Evolutionary conservation across 2,888 invertebrate species (phyloP), one percentile per base, ranked within the genome.

Genomic region (Malacosoma neustria): DNA sequence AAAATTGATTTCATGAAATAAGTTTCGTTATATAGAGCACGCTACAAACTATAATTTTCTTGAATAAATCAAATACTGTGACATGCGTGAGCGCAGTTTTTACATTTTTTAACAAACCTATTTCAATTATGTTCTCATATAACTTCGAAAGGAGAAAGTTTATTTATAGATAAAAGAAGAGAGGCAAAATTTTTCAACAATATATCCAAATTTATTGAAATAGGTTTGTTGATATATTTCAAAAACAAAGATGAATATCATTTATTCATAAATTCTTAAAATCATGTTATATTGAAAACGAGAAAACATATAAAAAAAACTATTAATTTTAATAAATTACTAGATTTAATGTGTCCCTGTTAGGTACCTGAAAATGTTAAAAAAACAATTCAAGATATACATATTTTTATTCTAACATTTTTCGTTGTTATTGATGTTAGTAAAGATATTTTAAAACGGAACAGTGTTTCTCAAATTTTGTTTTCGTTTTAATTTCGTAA

Each of bases 381-480:
- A 70, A 71, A 68, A 59, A 46, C 13, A 32, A 38, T 37, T 39
- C 32, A 41, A 22, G 22, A 7, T 22, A 9, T 2, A 7, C 6
- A 7, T 9, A 3, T 22, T 22, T 22, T 22, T 22, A 22, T 22
- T 22, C 22, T 22, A 7, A 22, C 22, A 9, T 22, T 22, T 22
- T 22, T 22, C 5, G 22, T 22, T 22, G 22, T 22, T 22, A 9
- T 22, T 22, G 22, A 22, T 22, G 9, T 22, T 22, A 22, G 9
- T 22, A 22, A 22, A 22, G 7, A 22, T 2, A 22, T 4, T 7
- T 56, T 55, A 33, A 61, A 61, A 52, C 60, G 57, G 77, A 79
- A 69, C 84, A 82, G 84, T 85, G 84, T 85, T 84, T 85, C 84
- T 84, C 84, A 85, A 84, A 81, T 48, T 51, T 68, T 69, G 54